These are phyloP conservation scores for Barnardius zonarius DNA, from an alignment of 2,113 vertebrate genomes.

Conservation along the genomic window DNA sequence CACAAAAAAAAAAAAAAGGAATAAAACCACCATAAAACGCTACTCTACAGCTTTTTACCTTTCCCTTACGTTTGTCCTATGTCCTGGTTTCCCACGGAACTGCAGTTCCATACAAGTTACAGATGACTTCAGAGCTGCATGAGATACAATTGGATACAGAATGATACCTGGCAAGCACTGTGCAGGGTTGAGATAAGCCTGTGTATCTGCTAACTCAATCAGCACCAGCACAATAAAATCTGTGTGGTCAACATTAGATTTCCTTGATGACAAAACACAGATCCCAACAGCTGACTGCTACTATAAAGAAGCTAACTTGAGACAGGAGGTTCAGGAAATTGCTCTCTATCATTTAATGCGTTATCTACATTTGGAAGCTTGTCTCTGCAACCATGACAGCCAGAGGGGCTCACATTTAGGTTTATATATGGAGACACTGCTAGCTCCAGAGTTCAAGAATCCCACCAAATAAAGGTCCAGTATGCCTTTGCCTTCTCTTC, in stretches of 20 bases:
- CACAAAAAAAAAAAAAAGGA: background rate
- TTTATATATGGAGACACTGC: background rate
- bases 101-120: background rate
- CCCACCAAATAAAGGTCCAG: background rate
- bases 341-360: background rate
- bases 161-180: background rate
- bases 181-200: background rate
- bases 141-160: background rate
- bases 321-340: background rate
- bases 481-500: background rate
- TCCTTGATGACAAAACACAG: background rate
- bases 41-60: background rate
- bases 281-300: background rate
- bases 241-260: background rate
- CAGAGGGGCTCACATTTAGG: background rate
- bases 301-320: background rate
- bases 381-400: rapidly evolving
- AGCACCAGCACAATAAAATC: background rate
- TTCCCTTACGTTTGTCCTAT: background rate
- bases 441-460: background rate
- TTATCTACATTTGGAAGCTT: background rate
- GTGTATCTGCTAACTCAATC: background rate
- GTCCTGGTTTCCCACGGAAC: background rate
- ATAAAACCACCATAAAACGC: rapidly evolving
- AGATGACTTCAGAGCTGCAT: background rate